These are phyloP conservation scores for Amblyopsis hoosieri DNA, from an alignment of 2,797 vertebrate genomes.

Conservation along the genomic window DNA sequence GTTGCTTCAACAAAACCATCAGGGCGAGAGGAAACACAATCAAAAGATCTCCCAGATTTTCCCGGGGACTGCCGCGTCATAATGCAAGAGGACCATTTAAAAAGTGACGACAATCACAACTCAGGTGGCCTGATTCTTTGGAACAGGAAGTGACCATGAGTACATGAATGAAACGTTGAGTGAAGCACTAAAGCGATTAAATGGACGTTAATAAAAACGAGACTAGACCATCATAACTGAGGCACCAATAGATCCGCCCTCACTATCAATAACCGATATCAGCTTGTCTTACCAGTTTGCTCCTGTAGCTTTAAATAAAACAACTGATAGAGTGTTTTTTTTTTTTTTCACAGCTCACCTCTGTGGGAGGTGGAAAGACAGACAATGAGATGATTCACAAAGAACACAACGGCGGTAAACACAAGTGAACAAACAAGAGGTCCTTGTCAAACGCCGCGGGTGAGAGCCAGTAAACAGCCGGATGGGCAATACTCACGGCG, in stretches of 20 bases:
- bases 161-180: conserved; percentile 5
- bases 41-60: conserved; percentile 42
- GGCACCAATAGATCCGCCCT: conserved; percentile 38
- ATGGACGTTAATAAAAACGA: neutral
- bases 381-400: conserved; percentile 50
- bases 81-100: conserved; percentile 33
- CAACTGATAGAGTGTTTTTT: conserved; percentile 2
- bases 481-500: conserved; percentile 42
- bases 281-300: conserved; percentile 32
- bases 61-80: conserved; percentile 19
- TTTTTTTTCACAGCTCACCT: conserved; percentile 1
- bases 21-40: conserved; percentile 29
- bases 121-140: conserved; percentile 17
- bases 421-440: conserved; percentile 30
- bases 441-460: conserved; percentile 60
- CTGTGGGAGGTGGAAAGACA: conserved; percentile 7
- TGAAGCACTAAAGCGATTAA: neutral
- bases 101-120: conserved; percentile 30
- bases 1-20: conserved; percentile 49
- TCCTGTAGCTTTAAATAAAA: conserved; percentile 17
- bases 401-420: conserved; percentile 39
- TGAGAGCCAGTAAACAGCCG: conserved; percentile 63
- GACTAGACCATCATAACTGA: neutral
- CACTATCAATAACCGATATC: conserved; percentile 45
- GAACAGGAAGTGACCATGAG: neutral